Conservation (phyloP, 2,888 invertebrate genomes). For the Brachypalpus laphriformis region DNA sequence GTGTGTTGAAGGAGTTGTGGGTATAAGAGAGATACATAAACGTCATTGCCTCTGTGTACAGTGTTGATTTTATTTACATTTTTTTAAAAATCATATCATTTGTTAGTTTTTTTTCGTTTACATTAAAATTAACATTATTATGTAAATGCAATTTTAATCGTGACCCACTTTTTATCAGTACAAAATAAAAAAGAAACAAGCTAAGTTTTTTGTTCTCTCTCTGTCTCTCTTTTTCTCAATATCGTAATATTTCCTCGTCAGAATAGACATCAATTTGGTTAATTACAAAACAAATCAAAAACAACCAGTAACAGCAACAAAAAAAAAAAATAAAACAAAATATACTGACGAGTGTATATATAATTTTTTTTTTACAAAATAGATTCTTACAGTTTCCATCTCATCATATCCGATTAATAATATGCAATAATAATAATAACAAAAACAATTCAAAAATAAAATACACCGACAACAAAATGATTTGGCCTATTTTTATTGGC, state of each 20-base stretch:
- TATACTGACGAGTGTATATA: slow-evolving; percentile 82
- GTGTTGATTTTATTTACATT: neutral
- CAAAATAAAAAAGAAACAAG: slow-evolving; percentile 12
- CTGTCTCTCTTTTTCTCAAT: neutral
- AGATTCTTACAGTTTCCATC: slow-evolving; percentile 34
- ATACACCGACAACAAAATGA: slow-evolving; percentile 65
- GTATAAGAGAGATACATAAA: slow-evolving; percentile 47
- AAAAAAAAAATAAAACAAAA: slow-evolving; percentile 30
- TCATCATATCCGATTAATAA: slow-evolving; percentile 39
- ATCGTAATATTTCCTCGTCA: slow-evolving; percentile 56
- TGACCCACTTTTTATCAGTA: slow-evolving; percentile 27
- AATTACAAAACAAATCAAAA: slow-evolving; percentile 25
- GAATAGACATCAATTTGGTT: slow-evolving; percentile 47
- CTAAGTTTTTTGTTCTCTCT: slow-evolving; percentile 7
- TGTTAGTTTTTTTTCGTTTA: slow-evolving; percentile 29
- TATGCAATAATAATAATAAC: slow-evolving; percentile 59
- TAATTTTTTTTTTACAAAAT: slow-evolving; percentile 81
- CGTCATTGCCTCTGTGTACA: slow-evolving; percentile 46
- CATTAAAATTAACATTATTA: slow-evolving; percentile 37
- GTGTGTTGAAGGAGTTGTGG: slow-evolving; percentile 38
- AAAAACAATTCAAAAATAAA: slow-evolving; percentile 32
- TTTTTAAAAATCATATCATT: slow-evolving; percentile 34
- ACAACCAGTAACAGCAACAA: slow-evolving; percentile 2
- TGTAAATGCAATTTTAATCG: slow-evolving; percentile 49
- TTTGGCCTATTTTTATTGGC: slow-evolving; percentile 76